A percentile compares a stretch with the other conserved stretches of the same genome.
These are phyloP conservation scores for Ceryle rudis DNA, from an alignment of 2,797 vertebrate genomes.

Conservation along the genomic window DNA sequence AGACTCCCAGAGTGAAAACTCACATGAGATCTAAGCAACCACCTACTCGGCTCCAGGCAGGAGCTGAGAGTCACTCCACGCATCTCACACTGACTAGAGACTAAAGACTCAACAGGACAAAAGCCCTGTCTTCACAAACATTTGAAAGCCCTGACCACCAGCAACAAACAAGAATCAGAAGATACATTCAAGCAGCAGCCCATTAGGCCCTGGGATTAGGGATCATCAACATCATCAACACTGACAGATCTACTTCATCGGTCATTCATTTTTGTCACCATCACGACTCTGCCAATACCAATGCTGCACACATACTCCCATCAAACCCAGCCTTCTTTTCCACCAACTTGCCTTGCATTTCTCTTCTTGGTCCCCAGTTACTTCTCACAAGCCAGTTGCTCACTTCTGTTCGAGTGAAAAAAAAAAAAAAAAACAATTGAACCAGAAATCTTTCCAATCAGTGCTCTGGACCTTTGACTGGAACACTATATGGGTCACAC, in stretches of 20 bases:
- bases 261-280: neutral
- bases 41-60: neutral
- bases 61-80: neutral
- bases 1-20: accelerated
- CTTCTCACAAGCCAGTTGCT: neutral
- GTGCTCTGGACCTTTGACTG: neutral
- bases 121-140: neutral
- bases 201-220: neutral
- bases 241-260: neutral
- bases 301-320: accelerated
- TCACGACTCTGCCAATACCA: neutral
- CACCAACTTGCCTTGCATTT: neutral
- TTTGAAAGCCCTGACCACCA: neutral
- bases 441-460: neutral
- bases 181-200: neutral
- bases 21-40: accelerated
- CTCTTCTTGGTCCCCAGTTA: neutral
- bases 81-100: accelerated
- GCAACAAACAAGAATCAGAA: neutral
- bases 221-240: neutral
- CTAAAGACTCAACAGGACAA: neutral
- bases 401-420: neutral
- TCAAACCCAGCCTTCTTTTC: neutral
- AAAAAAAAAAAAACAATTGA: neutral
- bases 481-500: neutral